Base-by-base conservation (phyloP, 2,888 invertebrate genomes). In the Norana najaformis region DNA sequence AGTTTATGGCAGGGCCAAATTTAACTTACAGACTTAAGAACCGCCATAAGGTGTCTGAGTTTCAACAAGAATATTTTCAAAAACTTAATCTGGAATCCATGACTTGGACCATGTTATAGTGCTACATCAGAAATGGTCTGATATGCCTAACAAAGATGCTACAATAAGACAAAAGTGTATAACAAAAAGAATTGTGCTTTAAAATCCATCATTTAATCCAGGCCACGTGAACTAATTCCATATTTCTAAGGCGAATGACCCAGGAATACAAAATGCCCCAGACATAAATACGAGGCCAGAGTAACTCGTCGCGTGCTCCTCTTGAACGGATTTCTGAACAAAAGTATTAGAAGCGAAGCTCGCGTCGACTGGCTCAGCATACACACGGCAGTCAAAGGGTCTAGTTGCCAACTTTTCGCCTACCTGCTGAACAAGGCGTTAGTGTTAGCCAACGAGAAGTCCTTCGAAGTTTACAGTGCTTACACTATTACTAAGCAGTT, bases 211-310 rank as follows among this genome's bases (percentile, higher is more conserved):
- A 85, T 36, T 85, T 20, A 37, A 35, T 36, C 36, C 85, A 85
- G 36, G 85, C 85, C 69, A 69, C 5, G 11, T 1, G 30, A 69
- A 69, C 30, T 69, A n/a, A 30, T n/a, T n/a, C 30, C 69, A 69
- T 30, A 30, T 69, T 69, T n/a, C 69, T 69, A 30, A n/a, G 69
- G 69, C n/a, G 30, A 69, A 69, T 69, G 69, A 69, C 69, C 69
- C 69, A 69, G 69, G 69, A 69, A 69, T n/a, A 69, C 69, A 69
- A n/a, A 69, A n/a, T 69, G 69, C 69, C 69, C 69, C 69, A 69
- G 69, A 69, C 69, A 69, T 30, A n/a, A 69, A 69, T 69, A 69
- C 30, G 69, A 69, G 69, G 85, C 85, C 37, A 85, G 85, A 85
- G 35, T 85, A 16, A 69, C 30, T n/a, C 30, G 69, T 47, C 47